Base-by-base conservation (phyloP, 2,113 vertebrate genomes). In the Myiozetetes cayanensis region DNA sequence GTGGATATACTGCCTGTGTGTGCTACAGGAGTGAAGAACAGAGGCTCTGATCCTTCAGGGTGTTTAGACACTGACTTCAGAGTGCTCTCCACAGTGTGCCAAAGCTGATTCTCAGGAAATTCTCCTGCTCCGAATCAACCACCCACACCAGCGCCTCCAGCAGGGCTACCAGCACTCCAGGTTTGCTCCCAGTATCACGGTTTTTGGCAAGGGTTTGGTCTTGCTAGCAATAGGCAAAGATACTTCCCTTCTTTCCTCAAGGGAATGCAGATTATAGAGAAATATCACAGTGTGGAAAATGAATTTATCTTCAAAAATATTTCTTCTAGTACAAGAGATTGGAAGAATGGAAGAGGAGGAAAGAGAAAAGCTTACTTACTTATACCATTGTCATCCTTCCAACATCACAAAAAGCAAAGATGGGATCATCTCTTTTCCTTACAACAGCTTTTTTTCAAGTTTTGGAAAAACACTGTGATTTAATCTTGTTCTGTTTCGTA, bases 101-200 rank as follows among this genome's bases (percentile, higher is more conserved):
- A 2, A 62, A 78, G 68, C 28, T 76, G 37, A 37, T 4, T 20
- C n/a, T 35, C 2, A 8, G 52, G 58, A 75, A 43, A 39, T 35
- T 25, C 18, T 79, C 9, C 37, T 68, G 52, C 75, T 30, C 33
- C 4, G 1, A 43, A 25, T 7, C 30, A 46, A 58, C 22, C 33
- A 4, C 5, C n/a, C 4, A 4, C 43, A 11, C 4, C 22, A 4
- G 47, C 8, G 8, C 43, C 47, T 52, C 7, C 7, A 2, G 3
- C 63, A 15, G 39, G 5, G 62, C 82, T 49, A 30, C 30, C 1
- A 1, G 39, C 2, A 0, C 5, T 2, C 43, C 1, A 0, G 10
- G 46, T 1, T 6, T 68, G 61, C 47, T 75, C 30, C 46, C 35
- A 19, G 23, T 4, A 7, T 23, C 28, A 6, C 0, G 2, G 2